A percentile compares a stretch with the other conserved stretches of the same genome.
Conservation (phyloP, 2,888 invertebrate genomes). For the Thalpophila matura region DNA sequence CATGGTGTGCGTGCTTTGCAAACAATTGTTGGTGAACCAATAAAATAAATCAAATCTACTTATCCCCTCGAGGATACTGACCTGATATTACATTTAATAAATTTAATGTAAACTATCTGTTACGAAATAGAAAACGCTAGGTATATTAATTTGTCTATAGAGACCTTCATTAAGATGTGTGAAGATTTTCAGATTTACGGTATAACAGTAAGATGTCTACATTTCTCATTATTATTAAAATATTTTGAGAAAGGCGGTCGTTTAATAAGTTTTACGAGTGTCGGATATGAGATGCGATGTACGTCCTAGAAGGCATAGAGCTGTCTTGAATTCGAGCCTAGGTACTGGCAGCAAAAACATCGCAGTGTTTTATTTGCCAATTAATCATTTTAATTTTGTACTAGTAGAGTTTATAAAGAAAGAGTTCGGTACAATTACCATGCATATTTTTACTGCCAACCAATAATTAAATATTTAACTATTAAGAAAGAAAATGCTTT, state of each 20-base stretch:
- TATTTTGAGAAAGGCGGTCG: constrained; percentile 33
- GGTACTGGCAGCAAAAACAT: constrained; percentile 27
- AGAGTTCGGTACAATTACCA: too few relatives aligned
- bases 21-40: too few relatives aligned
- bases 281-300: constrained; percentile 47
- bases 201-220: constrained; percentile 23
- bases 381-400: neutral
- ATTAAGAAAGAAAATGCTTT: too few relatives aligned
- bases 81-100: too few relatives aligned
- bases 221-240: constrained; percentile 48
- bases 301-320: constrained; percentile 13
- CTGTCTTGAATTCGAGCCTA: constrained; percentile 8
- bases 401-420: too few relatives aligned
- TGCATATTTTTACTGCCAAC: too few relatives aligned
- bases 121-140: too few relatives aligned
- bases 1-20: too few relatives aligned
- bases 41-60: too few relatives aligned
- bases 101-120: too few relatives aligned
- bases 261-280: constrained; percentile 53
- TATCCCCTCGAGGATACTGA: too few relatives aligned
- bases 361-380: neutral
- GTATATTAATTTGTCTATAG: neutral
- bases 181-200: constrained; percentile 20
- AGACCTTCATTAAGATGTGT: neutral
- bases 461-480: too few relatives aligned